Evolutionary conservation across 2,797 vertebrate species (phyloP), one percentile per base, ranked within the genome.

Genomic region (Acanthiza pusilla): DNA sequence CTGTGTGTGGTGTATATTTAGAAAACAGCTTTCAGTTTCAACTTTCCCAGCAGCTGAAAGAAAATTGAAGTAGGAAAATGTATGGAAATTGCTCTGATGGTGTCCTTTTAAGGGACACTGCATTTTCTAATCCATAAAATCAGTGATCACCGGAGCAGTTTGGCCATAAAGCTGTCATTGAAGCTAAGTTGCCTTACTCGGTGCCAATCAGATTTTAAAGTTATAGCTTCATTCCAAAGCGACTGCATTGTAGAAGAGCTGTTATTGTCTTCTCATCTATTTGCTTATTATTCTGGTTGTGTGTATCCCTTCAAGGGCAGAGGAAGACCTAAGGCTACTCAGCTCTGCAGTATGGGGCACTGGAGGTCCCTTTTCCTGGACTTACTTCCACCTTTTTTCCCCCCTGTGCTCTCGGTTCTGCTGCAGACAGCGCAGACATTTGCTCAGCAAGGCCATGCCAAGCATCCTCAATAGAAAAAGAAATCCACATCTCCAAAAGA

Each of bases 11-110:
- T 8, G 0, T 91, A 95, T 96, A 96, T 96, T 93, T 95, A 91
- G 94, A 86, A 93, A 96, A 85, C 86, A 96, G 86, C 54, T 97
- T 94, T 96, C 30, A 16, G 38, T 91, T 94, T 87, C 73, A 87
- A 53, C 53, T 85, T 85, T 75, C 50, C 65, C 47, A 55, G 85
- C 51, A 93, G 74, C 60, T 79, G 54, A 89, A 87, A 79, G 88
- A 86, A 86, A 86, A 25, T 74, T 87, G 42, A 83, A 53, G 62
- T 57, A 91, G 57, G 40, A 87, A 94, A 85, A 89, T 81, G 17
- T 85, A 72, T 83, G 86, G 74, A 91, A 92, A 68, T 94, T 72
- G 32, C 17, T 95, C 75, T 89, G 50, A 43, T 7, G 0, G 12
- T 85, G 58, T 94, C 74, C 54, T 91, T 94, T 93, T 85, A 85